Percentiles rank a stretch among this genome's conserved stretches.
Conservation (phyloP, 1,140 invertebrate species). For the Trachymyrmex cornetzi region DNA sequence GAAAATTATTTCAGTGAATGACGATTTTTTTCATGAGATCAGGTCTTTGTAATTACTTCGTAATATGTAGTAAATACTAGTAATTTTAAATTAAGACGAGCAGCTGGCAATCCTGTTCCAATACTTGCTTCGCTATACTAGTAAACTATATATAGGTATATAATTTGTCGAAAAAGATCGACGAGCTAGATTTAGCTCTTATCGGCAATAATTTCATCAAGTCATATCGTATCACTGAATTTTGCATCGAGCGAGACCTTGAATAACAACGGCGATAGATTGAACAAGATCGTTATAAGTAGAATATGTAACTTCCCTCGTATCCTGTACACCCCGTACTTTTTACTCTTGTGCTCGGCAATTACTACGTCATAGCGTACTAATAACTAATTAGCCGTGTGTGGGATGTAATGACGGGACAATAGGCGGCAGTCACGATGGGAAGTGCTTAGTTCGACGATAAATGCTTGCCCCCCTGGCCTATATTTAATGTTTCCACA, state of each 20-base stretch:
- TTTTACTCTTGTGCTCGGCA: conserved; percentile 82
- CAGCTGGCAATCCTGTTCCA: neutral
- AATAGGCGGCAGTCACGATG: conserved; percentile 80
- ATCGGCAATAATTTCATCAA: conserved; percentile 22
- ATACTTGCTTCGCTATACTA: neutral
- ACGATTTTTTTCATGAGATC: neutral
- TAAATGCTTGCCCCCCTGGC: conserved; percentile 82
- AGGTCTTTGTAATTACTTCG: neutral
- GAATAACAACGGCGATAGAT: conserved; percentile 81
- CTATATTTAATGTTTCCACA: conserved; percentile 82
- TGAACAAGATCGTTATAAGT: conserved; percentile 81
- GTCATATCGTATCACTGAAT: conserved; percentile 26
- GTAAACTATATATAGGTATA: too few relatives aligned
- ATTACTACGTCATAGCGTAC: conserved; percentile 84
- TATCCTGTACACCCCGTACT: conserved; percentile 83
- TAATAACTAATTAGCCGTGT: conserved; percentile 84
- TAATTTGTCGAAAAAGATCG: neutral
- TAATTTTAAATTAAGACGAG: neutral
- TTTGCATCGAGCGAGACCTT: conserved; percentile 76
- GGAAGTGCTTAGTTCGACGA: conserved; percentile 83
- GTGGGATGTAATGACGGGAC: conserved; percentile 83
- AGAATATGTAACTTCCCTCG: conserved; percentile 82
- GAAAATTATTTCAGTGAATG: neutral
- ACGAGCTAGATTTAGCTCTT: conserved; percentile 15
- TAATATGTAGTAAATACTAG: neutral